phyloP scores from a whole-genome alignment of 2,113 vertebrate species.

The Charina bottae region DNA sequence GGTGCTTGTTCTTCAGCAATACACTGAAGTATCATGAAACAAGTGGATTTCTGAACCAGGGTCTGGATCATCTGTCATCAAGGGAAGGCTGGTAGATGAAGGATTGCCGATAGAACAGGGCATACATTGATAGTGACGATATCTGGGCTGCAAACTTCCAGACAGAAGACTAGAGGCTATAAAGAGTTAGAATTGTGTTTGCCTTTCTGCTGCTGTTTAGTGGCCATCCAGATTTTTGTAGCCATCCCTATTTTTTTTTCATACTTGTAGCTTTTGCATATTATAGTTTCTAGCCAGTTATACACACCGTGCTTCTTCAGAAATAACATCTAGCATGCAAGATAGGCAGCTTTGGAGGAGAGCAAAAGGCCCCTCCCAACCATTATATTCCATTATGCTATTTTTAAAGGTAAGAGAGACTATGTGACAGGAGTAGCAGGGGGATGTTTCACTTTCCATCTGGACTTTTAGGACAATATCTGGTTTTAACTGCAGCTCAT shows the following conservation, averaged over 20 bases:
- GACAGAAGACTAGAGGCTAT: neutral
- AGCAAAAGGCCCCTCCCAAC: neutral
- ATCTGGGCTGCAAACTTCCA: neutral
- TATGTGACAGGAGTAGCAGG: neutral
- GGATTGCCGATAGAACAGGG: neutral
- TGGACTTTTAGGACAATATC: neutral
- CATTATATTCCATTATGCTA: neutral
- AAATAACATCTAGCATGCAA: neutral
- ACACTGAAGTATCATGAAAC: neutral
- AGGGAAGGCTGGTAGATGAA: neutral
- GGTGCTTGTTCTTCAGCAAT: neutral
- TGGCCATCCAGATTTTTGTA: neutral
- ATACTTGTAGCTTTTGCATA: neutral
- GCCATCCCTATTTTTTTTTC: neutral
- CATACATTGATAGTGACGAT: neutral
- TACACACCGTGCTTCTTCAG: neutral
- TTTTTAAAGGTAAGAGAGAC: neutral
- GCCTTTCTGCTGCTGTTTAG: neutral
- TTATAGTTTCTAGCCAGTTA: neutral
- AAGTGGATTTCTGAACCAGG: neutral
- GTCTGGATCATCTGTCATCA: neutral
- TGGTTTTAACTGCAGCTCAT: neutral
- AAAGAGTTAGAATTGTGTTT: neutral
- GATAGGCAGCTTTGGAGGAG: neutral
- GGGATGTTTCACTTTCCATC: neutral